These are phyloP conservation scores for western clawed frog (Xenopus tropicalis) DNA, from an alignment of 2,113 vertebrate species.

Conservation along the genomic window DNA sequence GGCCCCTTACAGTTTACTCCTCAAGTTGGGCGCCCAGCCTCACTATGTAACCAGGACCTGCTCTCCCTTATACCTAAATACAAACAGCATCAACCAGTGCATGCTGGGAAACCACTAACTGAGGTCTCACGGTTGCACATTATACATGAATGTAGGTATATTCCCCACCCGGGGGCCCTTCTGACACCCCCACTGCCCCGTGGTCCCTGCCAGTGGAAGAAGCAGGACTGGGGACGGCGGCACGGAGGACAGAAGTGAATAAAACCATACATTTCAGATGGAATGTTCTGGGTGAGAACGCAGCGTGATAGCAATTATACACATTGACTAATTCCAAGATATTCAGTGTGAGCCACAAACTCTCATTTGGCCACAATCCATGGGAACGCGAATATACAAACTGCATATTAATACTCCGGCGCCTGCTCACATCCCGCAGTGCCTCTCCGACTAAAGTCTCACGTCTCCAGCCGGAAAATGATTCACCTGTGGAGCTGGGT, in stretches of 20 bases:
- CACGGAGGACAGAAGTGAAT: neutral
- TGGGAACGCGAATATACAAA: conserved; percentile 40
- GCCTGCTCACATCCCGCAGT: conserved; percentile 19
- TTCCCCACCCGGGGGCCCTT: too few species aligned
- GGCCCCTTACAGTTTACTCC: too few species aligned
- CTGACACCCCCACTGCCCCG: too few species aligned
- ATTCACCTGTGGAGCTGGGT: neutral
- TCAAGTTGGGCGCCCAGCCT: too few species aligned
- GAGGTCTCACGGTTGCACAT: too few species aligned
- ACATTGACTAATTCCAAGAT: conserved; percentile 38
- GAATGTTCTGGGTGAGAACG: conserved; percentile 42
- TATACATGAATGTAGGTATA: too few species aligned
- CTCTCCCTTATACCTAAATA: too few species aligned
- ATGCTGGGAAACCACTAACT: too few species aligned
- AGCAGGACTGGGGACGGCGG: too few species aligned
- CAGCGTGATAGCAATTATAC: conserved; percentile 43
- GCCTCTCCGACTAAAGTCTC: neutral
- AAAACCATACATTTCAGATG: conserved; percentile 40
- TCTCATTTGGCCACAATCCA: conserved; percentile 44
- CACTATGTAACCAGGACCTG: too few species aligned
- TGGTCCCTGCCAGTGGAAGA: too few species aligned
- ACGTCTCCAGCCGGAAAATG: neutral
- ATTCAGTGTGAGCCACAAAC: conserved; percentile 38
- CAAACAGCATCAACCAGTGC: too few species aligned
- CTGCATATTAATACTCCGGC: conserved; percentile 43